Conservation (phyloP, 2,888 invertebrate species). For the Rhimphoctona megacephalus region DNA sequence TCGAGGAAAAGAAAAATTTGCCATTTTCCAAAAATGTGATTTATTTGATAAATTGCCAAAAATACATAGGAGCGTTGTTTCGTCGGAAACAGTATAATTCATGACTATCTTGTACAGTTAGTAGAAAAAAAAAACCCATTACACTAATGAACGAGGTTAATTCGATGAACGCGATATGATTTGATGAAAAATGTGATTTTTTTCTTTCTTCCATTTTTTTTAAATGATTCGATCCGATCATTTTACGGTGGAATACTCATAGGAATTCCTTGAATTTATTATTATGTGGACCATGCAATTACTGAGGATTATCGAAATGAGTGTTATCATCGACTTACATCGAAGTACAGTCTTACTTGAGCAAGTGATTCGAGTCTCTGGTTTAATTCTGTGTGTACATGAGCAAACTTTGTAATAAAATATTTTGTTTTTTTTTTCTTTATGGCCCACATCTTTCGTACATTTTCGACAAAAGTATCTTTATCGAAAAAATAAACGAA, state of each 20-base stretch:
- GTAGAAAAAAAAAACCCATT: constrained; percentile 66
- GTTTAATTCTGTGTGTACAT: constrained; percentile 13
- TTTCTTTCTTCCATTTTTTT: constrained; percentile 8
- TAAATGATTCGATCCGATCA: constrained; percentile 34
- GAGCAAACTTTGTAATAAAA: constrained; percentile 54
- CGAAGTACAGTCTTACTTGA: constrained; percentile 48
- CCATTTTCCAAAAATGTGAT: constrained; percentile 66
- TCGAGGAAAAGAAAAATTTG: not conserved
- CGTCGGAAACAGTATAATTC: constrained; percentile 41
- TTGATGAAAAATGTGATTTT: constrained; percentile 54
- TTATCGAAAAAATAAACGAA: constrained; percentile 18
- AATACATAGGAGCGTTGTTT: constrained; percentile 68
- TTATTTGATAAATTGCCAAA: constrained; percentile 71
- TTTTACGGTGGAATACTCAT: constrained; percentile 5
- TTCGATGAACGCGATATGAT: constrained; percentile 63
- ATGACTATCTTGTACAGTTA: constrained; percentile 64
- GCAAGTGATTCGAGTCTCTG: constrained; percentile 56
- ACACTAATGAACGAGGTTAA: constrained; percentile 61
- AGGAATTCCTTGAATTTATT: constrained; percentile 20
- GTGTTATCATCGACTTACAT: constrained; percentile 39
- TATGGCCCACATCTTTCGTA: constrained; percentile 56
- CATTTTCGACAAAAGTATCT: constrained; percentile 29
- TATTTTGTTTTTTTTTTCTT: not conserved
- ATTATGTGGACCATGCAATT: constrained; percentile 44
- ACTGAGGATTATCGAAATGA: constrained; percentile 36